Base-by-base conservation (phyloP, 2,113 vertebrate genomes). In the Odobenus rosmarus region DNA sequence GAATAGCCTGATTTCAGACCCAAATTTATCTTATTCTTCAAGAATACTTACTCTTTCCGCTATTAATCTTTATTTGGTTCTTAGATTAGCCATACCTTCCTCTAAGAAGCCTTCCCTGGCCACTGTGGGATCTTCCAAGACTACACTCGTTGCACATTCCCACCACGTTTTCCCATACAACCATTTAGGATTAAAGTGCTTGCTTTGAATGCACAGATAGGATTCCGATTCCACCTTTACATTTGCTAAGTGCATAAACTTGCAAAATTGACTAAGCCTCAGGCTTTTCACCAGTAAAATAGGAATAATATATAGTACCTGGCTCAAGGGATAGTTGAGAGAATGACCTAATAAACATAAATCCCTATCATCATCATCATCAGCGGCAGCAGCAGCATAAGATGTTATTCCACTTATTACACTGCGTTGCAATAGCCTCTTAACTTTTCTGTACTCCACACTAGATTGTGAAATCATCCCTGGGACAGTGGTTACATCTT, bases 31-130 rank as follows among this genome's bases (percentile, higher is more conserved):
- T 90, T 93, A n/a, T 71, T 88, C 28, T 62, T 96, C 19, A 85
- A 16, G 33, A 49, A 76, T 31, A 49, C 26, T 69, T 57, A 33
- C 64, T 89, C 62, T 74, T 95, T 76, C 31, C 28, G 26, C 59
- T 79, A 36, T 69, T 86, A 62, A 31, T 79, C 79, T 92, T 95
- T 91, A 86, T 95, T 94, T 53, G 85, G 13, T 85, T 92, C 64
- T 95, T 77, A 81, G 10, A 88, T 84, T 72, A 85, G 74, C 21
- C 53, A 13, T 26, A 83, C 39, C 87, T 95, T 76, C 13, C 2
- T 76, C 57, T 26, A 79, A 57, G 26, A 82, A 85, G 67, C 7
- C 64, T 80, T 91, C 36, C 7, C n/a, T 62, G 59, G 36, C 26
- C 64, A 88, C 31, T 36, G 16, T 67, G 84, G 33, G 24, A 24